Evolutionary conservation across 2,113 vertebrate species (phyloP), one percentile per base, ranked within the genome.

Genomic region (Brachyhypopomus gauderio): DNA sequence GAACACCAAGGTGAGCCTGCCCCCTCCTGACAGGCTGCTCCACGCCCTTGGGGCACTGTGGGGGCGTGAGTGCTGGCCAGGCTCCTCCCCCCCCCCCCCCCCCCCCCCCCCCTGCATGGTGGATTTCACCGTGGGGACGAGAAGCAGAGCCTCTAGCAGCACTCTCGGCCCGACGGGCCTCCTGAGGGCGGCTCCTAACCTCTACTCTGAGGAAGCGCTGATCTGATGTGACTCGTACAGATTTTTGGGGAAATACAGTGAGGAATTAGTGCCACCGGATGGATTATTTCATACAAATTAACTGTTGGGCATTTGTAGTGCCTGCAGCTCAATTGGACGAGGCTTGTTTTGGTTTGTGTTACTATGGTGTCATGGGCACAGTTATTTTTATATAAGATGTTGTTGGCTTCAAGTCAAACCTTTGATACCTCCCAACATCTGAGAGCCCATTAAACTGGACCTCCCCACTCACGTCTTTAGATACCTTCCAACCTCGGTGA

Each of bases 1-100:
- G 98, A 99, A 99, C 94, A 99, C 98, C 92, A 99, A 99, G 95
- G 97, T 99, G 97, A 98, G 97, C 86, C 77, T 84, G 83, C 86
- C 19, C 84, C 78, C 81, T 84, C 90, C 87, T 85, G 60, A 52
- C 55, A 60, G 55, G 23, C 72, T 76, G 22, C 52, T 75, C 41
- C 5, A 58, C 16, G 36, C 20, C 75, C 73, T 48, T 5, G 2
- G 69, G 55, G 23, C 64, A 48, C 48, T 55, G 75, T 48, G 19
- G 63, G 30, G 41, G 80, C 22, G 58, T 52, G 55, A 75, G 72
- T 27, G 63, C 80, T 76, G 72, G n/a, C 59, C 12, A 23, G 16
- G 22, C 22, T n/a, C 48, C 16, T 17, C n/a, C 8, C 2, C 2
- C 62, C 7, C 14, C 48, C 16, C 12, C n/a, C 8, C 2, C 2